Percentiles rank a stretch among this genome's conserved stretches.
These are phyloP conservation scores for Pangasius mekongensis DNA, from an alignment of 2,797 vertebrate genomes.

Conservation along the genomic window DNA sequence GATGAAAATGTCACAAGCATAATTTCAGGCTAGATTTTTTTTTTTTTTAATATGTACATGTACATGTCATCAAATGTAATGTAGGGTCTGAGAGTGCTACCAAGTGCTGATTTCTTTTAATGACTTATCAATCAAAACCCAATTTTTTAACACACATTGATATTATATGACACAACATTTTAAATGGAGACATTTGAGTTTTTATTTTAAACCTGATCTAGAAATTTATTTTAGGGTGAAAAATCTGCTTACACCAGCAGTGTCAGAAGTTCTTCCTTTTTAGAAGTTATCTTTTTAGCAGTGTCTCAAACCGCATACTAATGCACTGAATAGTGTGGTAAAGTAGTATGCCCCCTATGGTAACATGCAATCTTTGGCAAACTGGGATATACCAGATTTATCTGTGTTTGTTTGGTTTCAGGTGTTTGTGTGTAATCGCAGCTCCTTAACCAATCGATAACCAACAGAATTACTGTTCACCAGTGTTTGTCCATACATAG, in stretches of 20 bases:
- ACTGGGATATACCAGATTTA: background rate
- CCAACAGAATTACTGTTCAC: background rate
- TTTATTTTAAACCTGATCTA: background rate
- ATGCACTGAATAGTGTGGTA: background rate
- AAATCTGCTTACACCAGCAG: background rate
- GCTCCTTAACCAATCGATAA: background rate
- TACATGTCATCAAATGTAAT: background rate
- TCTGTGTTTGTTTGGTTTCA: background rate
- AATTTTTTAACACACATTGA: background rate
- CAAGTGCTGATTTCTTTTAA: background rate
- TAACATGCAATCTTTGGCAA: background rate
- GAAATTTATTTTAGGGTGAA: background rate
- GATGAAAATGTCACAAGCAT: conserved; percentile 40
- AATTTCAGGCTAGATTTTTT: background rate
- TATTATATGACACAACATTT: background rate
- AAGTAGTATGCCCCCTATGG: background rate
- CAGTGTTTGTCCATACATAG: too few species aligned
- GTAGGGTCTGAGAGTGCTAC: background rate
- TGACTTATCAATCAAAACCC: background rate
- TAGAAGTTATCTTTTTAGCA: background rate
- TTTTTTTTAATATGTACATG: background rate
- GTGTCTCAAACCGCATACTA: background rate
- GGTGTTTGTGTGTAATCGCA: background rate
- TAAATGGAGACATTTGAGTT: background rate
- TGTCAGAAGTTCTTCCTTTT: background rate